A percentile compares a stretch with the other conserved stretches of the same genome.
phyloP scores from a whole-genome alignment of 2,888 invertebrate genomes.

The Drosophila tripunctata region DNA sequence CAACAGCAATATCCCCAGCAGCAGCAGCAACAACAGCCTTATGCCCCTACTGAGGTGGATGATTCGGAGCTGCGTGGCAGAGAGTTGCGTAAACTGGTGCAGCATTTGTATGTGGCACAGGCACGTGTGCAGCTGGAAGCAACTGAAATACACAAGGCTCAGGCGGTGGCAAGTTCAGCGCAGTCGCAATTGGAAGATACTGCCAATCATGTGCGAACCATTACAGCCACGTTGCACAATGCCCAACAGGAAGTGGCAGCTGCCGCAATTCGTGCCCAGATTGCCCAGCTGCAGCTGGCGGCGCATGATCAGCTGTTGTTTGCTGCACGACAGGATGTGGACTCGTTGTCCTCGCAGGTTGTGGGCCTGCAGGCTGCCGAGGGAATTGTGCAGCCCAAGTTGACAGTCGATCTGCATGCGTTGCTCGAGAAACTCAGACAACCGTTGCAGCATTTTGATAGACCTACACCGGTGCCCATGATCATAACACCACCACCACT shows the following conservation, averaged over 20 bases:
- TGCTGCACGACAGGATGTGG: constrained; percentile 84
- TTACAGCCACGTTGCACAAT: constrained; percentile 81
- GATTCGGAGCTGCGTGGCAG: constrained; percentile 63
- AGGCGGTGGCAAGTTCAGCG: constrained; percentile 81
- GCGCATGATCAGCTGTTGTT: constrained; percentile 84
- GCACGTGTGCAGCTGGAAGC: constrained; percentile 84
- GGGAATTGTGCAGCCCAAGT: constrained; percentile 77
- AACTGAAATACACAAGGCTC: constrained; percentile 82
- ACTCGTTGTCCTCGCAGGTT: constrained; percentile 83
- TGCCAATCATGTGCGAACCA: constrained; percentile 82
- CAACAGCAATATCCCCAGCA: constrained; percentile 1
- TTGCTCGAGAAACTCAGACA: constrained; percentile 77
- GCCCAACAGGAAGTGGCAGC: constrained; percentile 84
- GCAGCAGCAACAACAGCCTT: background rate
- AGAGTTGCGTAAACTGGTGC: constrained; percentile 78
- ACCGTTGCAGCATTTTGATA: constrained; percentile 71
- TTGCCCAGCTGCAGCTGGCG: constrained; percentile 83
- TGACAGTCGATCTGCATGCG: constrained; percentile 75
- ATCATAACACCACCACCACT: constrained; percentile 50
- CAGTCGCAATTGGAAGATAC: constrained; percentile 82
- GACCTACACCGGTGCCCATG: constrained; percentile 80
- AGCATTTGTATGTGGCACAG: constrained; percentile 83
- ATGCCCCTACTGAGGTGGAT: constrained; percentile 22
- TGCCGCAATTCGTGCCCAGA: constrained; percentile 83
- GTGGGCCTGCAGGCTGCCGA: constrained; percentile 83